These are phyloP conservation scores for Uria aalge DNA, from an alignment of 2,113 vertebrate species.

Conservation along the genomic window DNA sequence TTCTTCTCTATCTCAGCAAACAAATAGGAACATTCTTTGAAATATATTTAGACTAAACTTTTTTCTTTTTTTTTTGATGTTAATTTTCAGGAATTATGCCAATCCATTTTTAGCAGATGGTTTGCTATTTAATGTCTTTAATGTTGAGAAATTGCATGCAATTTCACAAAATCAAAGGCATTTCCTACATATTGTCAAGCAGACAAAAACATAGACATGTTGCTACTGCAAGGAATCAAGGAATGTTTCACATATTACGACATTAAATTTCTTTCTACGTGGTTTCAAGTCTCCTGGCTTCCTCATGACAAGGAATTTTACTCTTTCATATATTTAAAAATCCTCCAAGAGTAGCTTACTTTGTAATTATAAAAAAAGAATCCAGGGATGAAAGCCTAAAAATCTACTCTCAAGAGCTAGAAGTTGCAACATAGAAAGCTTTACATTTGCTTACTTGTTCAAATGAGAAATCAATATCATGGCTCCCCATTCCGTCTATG, in stretches of 20 bases:
- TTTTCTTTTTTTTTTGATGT: background rate
- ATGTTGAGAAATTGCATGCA: constrained; percentile 56
- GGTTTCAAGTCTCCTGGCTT: background rate
- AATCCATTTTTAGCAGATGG: constrained; percentile 57
- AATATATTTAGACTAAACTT: constrained; percentile 30
- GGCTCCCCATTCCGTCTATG: background rate
- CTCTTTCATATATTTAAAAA: background rate
- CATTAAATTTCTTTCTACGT: background rate
- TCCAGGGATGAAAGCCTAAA: background rate
- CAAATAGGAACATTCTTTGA: constrained; percentile 31
- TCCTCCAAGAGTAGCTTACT: background rate
- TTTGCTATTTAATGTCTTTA: constrained; percentile 65
- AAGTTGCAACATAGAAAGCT: background rate
- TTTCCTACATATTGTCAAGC: constrained; percentile 60
- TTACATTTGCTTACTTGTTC: background rate
- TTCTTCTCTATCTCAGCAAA: background rate
- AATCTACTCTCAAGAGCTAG: background rate
- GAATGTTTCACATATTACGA: background rate
- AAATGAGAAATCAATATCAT: background rate
- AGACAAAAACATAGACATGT: constrained; percentile 70
- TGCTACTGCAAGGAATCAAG: constrained; percentile 28
- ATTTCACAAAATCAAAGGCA: constrained; percentile 62
- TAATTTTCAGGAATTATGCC: constrained; percentile 51
- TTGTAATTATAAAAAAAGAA: background rate
- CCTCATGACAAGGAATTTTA: background rate